Evolutionary conservation across 2,797 vertebrate species (phyloP).

Genomic region (Muraenolepis orangiensis): DNA sequence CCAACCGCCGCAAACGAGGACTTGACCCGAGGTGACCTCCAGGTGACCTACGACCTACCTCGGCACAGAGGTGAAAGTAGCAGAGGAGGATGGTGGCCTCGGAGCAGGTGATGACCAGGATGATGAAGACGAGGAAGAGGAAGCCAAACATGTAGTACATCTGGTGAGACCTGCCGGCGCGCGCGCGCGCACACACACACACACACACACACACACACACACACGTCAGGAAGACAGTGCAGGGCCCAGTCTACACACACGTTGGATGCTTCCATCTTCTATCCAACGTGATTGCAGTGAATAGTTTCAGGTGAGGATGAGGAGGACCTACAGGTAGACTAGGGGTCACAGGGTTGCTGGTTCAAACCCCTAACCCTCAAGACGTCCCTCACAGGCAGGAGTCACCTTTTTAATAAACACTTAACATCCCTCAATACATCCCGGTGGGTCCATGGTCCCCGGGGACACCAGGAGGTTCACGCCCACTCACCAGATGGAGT

Average conservation of each 20-base stretch:
- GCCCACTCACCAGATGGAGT: constrained; percentile 88
- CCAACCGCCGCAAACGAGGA: not conserved
- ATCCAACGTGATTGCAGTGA: no score
- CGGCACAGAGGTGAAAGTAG: constrained; percentile 92
- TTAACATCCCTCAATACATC: no score
- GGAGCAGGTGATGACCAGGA: constrained; percentile 91
- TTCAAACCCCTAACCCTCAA: no score
- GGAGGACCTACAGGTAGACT: no score
- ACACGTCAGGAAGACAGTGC: no score
- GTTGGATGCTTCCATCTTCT: no score
- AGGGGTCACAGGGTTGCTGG: no score
- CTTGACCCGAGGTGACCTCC: not conserved
- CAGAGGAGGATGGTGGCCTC: constrained; percentile 93
- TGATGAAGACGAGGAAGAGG: constrained; percentile 92
- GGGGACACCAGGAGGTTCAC: not conserved
- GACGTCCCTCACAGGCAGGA: no score
- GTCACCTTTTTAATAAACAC: no score
- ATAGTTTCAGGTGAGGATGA: no score
- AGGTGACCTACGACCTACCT: constrained; percentile 68
- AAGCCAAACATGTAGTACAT: constrained; percentile 98
- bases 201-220: not conserved
- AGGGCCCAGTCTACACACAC: no score
- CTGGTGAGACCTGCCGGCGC: constrained; percentile 84
- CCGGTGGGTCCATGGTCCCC: not conserved
- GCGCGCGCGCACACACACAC: not conserved